A percentile compares a stretch with the other conserved stretches of the same genome.
phyloP scores from a whole-genome alignment of 1,140 invertebrate species.

The Eubasilissa regina region DNA sequence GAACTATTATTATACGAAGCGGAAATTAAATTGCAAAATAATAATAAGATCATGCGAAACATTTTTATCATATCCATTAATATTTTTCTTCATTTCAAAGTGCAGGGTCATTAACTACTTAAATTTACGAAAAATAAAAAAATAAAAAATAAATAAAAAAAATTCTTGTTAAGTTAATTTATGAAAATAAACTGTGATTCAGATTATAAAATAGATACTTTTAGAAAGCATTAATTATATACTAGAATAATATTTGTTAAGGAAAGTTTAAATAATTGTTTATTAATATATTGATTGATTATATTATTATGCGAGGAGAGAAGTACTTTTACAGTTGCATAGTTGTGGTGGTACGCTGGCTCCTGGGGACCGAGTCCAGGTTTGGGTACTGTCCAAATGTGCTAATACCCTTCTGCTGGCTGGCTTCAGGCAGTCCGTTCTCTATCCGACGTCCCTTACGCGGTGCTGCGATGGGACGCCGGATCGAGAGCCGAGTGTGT shows the following conservation, averaged over 20 bases:
- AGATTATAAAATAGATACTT: conserved; percentile 60
- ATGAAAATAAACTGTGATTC: conserved; percentile 61
- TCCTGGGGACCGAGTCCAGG: background rate
- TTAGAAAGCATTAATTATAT: conserved; percentile 58
- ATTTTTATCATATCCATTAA: conserved; percentile 32
- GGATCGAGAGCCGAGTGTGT: conserved; percentile 8
- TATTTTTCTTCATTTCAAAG: conserved; percentile 58
- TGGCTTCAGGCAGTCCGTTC: background rate
- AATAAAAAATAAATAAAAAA: conserved; percentile 46
- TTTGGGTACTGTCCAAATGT: conserved; percentile 20
- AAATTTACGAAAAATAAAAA: conserved; percentile 57
- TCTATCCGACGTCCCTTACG: background rate
- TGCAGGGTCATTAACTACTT: conserved; percentile 61
- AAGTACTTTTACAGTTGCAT: conserved; percentile 51
- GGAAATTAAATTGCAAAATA: conserved; percentile 15
- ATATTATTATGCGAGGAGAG: conserved; percentile 49
- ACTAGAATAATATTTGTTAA: conserved; percentile 56
- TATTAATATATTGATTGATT: conserved; percentile 61
- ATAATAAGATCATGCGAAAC: conserved; percentile 13
- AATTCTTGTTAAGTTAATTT: conserved; percentile 61
- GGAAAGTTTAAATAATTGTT: conserved; percentile 59
- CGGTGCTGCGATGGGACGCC: background rate
- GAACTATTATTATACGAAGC: conserved; percentile 6
- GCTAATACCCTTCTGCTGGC: background rate
- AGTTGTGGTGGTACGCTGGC: conserved; percentile 26